Evolutionary conservation across 2,888 invertebrate genomes (phyloP), one percentile per base, ranked within the genome.

Genomic region (Eretmocerus hayati): DNA sequence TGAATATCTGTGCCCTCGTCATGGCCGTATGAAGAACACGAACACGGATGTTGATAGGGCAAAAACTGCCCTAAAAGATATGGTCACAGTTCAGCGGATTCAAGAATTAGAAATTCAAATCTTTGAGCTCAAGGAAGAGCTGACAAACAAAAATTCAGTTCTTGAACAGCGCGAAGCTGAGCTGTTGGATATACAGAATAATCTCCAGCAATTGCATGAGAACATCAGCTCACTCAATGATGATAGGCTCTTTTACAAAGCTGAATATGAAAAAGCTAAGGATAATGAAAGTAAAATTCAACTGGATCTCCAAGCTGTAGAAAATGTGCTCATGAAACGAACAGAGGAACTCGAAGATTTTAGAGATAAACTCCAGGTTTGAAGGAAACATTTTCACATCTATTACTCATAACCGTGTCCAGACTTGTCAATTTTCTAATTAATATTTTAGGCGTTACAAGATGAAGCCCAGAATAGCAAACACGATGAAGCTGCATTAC

Each of bases 121-220:
- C 46, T 66, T 72, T 39, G 75, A 79, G 20, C 63, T 84, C 42
- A 81, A 79, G 53, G 77, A 77, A 53, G 78, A 77, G 39, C 60
- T 85, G 36, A 80, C 80, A 22, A 78, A 79, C 60, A 84, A 82
- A 62, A 80, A 80, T 51, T 63, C 72, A 33, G 73, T 73, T 36
- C 74, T 81, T 11, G 72, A 75, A 40, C 80, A 81, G 30, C 77
- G 80, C 46, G 81, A 83, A 56, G 74, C 77, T 38, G 76, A 77
- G 52, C 73, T 83, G 4, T 72, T 77, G 39, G 69, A 68, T 1
- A 60, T 82, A 36, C 64, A 76, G 55, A 61, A 73, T 48, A 80
- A 81, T 59, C 74, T 83, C 3, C 77, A 77, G 38, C 76, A 77
- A 56, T 71, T 82, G 22, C 77, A 77, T 56, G 74, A 71, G 38